phyloP scores from a whole-genome alignment of 2,113 vertebrate species.

The Propithecus coquereli region DNA sequence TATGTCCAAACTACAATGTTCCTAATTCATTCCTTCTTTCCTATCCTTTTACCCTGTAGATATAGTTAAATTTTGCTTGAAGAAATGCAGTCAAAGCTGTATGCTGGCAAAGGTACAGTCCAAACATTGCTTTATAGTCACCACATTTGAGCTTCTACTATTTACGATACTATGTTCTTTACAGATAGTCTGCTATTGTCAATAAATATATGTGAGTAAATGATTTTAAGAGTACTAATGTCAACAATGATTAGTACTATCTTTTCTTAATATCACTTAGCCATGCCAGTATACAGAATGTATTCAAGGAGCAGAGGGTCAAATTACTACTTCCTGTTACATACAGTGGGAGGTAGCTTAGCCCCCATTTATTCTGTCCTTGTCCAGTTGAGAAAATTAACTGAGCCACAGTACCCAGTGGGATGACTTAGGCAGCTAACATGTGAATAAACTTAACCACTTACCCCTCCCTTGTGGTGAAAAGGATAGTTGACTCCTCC shows the following conservation, averaged over 20 bases:
- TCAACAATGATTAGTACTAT: neutral
- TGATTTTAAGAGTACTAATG: neutral
- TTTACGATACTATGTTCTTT: neutral
- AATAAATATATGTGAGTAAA: neutral
- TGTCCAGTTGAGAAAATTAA: neutral
- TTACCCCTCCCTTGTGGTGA: neutral
- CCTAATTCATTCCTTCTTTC: neutral
- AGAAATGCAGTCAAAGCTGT: neutral
- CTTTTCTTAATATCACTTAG: conserved; percentile 17
- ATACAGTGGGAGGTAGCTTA: neutral
- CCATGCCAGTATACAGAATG: neutral
- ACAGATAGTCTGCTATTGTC: neutral
- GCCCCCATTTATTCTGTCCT: neutral
- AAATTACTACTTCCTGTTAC: neutral
- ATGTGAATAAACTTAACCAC: neutral
- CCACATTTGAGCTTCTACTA: neutral
- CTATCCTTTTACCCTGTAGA: neutral
- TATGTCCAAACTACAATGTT: neutral
- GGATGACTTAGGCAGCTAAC: neutral
- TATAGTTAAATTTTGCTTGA: neutral
- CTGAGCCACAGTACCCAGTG: neutral
- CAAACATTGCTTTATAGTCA: neutral
- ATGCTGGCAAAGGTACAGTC: neutral
- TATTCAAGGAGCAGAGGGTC: neutral
- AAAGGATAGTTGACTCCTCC: neutral